Evolutionary conservation across 2,888 invertebrate genomes (phyloP).

Genomic region (Trissolcus japonicus): DNA sequence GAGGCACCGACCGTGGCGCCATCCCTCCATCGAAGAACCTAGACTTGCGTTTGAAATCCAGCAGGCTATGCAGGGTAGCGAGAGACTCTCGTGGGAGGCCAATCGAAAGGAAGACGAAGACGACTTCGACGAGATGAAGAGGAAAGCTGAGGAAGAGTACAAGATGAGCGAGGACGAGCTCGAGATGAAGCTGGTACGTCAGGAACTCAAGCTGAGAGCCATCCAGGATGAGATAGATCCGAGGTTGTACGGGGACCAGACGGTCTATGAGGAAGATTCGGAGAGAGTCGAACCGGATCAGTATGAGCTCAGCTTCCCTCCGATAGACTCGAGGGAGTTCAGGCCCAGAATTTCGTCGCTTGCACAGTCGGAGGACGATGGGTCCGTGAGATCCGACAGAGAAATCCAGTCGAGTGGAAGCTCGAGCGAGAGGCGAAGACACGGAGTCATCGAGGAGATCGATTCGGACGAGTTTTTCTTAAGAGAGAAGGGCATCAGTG

Average conservation of each 20-base stretch:
- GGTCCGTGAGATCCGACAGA: slow-evolving; percentile 74
- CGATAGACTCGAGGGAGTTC: slow-evolving; percentile 68
- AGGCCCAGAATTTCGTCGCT: slow-evolving; percentile 34
- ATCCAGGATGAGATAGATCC: slow-evolving; percentile 62
- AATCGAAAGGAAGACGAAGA: slow-evolving; percentile 64
- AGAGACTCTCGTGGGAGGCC: slow-evolving; percentile 65
- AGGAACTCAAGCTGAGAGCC: slow-evolving; percentile 38
- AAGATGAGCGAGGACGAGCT: slow-evolving; percentile 35
- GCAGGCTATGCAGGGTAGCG: slow-evolving; percentile 56
- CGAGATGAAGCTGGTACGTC: slow-evolving; percentile 31
- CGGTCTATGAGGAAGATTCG: slow-evolving; percentile 56
- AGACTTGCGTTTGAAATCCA: slow-evolving; percentile 66
- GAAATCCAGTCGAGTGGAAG: slow-evolving; percentile 81
- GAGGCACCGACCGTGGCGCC: slow-evolving; percentile 70
- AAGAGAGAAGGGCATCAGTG: slow-evolving; percentile 88
- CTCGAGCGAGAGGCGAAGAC: slow-evolving; percentile 78
- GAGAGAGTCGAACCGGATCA: slow-evolving; percentile 53
- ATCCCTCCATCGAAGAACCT: slow-evolving; percentile 70
- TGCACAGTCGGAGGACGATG: slow-evolving; percentile 61
- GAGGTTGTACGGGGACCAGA: slow-evolving; percentile 63
- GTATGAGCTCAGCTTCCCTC: slow-evolving; percentile 59
- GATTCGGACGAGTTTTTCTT: slow-evolving; percentile 92
- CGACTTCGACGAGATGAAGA: not conserved
- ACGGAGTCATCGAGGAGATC: slow-evolving; percentile 88
- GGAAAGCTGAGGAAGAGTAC: slow-evolving; percentile 13